phyloP scores from a whole-genome alignment of 2,113 vertebrate genomes.

The Vidua macroura region DNA sequence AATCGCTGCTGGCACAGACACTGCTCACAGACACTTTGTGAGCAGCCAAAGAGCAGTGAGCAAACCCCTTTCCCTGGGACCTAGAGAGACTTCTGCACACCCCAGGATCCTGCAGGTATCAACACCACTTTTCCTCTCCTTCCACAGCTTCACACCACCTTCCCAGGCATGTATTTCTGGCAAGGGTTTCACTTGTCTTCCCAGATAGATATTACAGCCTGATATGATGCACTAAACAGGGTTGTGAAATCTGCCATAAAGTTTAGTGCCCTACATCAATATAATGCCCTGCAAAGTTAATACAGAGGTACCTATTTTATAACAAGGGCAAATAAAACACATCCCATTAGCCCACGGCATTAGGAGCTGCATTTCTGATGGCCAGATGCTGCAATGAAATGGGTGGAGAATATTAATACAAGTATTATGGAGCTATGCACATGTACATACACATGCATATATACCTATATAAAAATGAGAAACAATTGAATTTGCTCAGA shows the following conservation, averaged over 20 bases:
- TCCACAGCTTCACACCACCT: background rate
- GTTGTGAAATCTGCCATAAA: conserved; percentile 64
- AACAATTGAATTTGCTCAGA: background rate
- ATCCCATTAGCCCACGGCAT: conserved; percentile 16
- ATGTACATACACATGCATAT: background rate
- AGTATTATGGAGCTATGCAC: background rate
- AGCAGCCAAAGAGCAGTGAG: background rate
- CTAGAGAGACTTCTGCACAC: background rate
- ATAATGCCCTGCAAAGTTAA: conserved; percentile 62
- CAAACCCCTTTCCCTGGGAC: background rate
- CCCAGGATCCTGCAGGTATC: background rate
- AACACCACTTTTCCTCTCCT: background rate
- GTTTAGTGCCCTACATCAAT: conserved; percentile 61
- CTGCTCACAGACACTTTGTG: background rate
- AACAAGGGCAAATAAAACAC: conserved; percentile 66
- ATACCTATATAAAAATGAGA: background rate
- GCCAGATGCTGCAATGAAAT: conserved; percentile 42
- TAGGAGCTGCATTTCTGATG: conserved; percentile 12
- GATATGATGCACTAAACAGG: conserved; percentile 51
- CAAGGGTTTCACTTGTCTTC: background rate
- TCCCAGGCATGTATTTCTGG: background rate
- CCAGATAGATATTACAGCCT: background rate
- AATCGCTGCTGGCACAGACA: background rate
- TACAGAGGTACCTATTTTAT: conserved; percentile 34
- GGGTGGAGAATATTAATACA: conserved; percentile 8